A percentile compares a stretch with the other conserved stretches of the same genome.
phyloP scores from a whole-genome alignment of 2,888 invertebrate genomes.

The Heliconius charithonia region DNA sequence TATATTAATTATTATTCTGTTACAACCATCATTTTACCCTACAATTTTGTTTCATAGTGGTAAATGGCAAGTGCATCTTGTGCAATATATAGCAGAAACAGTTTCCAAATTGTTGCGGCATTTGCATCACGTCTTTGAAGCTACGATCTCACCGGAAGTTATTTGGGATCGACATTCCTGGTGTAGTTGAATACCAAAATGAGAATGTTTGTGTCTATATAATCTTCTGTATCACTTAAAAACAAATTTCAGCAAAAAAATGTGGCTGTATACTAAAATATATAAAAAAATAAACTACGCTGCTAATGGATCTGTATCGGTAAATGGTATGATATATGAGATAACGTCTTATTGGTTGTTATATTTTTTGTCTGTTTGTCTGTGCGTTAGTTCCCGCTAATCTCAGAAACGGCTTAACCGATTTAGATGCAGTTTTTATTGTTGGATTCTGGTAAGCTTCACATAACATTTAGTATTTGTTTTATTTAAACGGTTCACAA shows the following conservation, averaged over 20 bases:
- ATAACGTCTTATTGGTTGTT: too few relatives aligned
- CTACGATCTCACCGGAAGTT: constrained; percentile 27
- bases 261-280: neutral
- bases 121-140: constrained; percentile 32
- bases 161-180: constrained; percentile 28
- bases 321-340: too few relatives aligned
- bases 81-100: constrained; percentile 38
- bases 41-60: neutral
- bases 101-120: constrained; percentile 33
- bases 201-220: neutral
- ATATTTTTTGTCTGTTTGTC: too few relatives aligned
- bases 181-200: constrained; percentile 11
- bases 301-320: too few relatives aligned
- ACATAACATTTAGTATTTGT: too few relatives aligned
- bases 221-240: neutral
- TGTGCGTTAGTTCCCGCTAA: too few relatives aligned
- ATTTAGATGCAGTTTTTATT: too few relatives aligned
- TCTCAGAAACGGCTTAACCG: too few relatives aligned
- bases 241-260: neutral
- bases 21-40: neutral
- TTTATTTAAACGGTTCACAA: too few relatives aligned
- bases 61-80: constrained; percentile 10
- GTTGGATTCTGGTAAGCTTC: too few relatives aligned
- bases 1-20: neutral
- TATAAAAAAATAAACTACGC: too few relatives aligned